Evolutionary conservation across 1,140 invertebrate genomes (phyloP).

Genomic region (Heterodera carotae): DNA sequence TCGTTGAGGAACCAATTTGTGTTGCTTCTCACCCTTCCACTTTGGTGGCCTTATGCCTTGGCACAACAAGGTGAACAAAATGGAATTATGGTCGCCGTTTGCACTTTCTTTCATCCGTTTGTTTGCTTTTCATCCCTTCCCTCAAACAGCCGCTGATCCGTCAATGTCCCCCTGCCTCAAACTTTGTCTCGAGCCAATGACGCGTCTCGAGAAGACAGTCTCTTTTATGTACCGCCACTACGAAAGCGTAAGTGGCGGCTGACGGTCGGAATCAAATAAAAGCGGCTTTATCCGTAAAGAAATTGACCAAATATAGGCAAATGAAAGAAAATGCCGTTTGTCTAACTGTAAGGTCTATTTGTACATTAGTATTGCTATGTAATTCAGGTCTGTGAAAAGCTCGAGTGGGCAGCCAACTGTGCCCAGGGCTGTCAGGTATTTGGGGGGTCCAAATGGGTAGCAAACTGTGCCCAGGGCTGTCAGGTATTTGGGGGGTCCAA

Average conservation of each 20-base stretch:
- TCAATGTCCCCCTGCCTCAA: constrained; percentile 41
- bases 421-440: constrained; percentile 55
- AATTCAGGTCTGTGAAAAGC: constrained; percentile 53
- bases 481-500: constrained; percentile 59
- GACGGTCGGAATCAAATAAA: no score
- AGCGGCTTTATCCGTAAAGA: no score
- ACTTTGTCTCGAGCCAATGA: constrained; percentile 49
- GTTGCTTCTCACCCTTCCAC: no score
- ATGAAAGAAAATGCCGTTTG: no score
- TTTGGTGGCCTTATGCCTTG: no score
- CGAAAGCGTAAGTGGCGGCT: constrained; percentile 32
- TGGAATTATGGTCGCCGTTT: not conserved
- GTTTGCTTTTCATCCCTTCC: not conserved
- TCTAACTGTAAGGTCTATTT: no score
- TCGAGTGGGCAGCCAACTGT: constrained; percentile 53
- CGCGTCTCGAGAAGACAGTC: constrained; percentile 42
- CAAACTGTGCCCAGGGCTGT: constrained; percentile 50
- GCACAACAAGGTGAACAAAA: not conserved
- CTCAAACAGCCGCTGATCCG: not conserved
- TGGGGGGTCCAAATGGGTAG: constrained; percentile 53
- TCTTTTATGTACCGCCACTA: constrained; percentile 48
- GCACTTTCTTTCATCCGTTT: not conserved
- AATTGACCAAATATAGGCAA: no score
- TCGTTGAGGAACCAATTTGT: no score
- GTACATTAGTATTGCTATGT: no score